Conservation (phyloP, 2,113 vertebrate genomes). For the Lagopus muta region DNA sequence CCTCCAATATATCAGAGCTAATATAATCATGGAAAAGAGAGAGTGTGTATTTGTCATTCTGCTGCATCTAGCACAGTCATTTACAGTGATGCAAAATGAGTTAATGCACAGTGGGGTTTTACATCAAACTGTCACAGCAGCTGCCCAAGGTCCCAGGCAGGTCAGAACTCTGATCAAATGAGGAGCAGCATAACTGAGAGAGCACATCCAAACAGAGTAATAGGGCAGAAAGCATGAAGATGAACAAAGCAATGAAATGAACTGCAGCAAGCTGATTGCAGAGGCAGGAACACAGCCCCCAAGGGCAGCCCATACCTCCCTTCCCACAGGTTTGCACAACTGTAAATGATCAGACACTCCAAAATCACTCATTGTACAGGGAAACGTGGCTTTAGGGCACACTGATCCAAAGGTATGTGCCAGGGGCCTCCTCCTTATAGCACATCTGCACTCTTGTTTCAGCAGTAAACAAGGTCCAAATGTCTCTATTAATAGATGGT, state of each 20-base stretch:
- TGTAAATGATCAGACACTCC: fast-evolving
- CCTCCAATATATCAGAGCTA: background rate
- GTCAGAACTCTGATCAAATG: background rate
- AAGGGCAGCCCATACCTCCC: background rate
- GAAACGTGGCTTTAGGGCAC: background rate
- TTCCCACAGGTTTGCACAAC: background rate
- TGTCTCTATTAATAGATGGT: background rate
- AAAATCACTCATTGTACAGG: background rate
- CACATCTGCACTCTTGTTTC: background rate
- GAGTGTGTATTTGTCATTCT: background rate
- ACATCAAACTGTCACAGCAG: background rate
- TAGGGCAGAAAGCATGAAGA: background rate
- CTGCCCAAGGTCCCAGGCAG: background rate
- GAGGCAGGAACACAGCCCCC: background rate
- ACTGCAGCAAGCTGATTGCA: background rate
- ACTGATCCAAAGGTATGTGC: fast-evolving
- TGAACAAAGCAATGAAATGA: background rate
- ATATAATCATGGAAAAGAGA: background rate
- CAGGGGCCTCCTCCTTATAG: background rate
- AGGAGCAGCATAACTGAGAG: background rate
- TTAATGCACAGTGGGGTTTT: background rate
- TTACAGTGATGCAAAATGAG: background rate
- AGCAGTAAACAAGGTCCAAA: background rate
- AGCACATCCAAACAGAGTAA: background rate
- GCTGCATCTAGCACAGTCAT: background rate